phyloP scores from a whole-genome alignment of 2,797 vertebrate species.

The Pseudocheirus occidentalis region DNA sequence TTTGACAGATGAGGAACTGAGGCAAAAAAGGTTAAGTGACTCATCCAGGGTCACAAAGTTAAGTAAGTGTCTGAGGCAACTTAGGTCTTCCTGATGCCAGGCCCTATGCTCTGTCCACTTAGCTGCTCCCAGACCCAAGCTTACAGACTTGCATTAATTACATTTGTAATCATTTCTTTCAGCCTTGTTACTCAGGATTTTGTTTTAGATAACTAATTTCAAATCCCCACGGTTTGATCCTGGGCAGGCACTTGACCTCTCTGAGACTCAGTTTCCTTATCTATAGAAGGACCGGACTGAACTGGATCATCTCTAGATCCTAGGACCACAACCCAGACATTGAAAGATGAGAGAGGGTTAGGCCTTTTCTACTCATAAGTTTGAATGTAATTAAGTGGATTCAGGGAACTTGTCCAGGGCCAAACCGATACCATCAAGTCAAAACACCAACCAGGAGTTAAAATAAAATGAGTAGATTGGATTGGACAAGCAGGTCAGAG shows the following conservation, averaged over 20 bases:
- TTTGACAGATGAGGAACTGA: neutral
- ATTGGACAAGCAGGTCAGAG: no score
- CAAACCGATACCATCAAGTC: neutral
- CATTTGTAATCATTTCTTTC: neutral
- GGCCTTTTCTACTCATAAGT: neutral
- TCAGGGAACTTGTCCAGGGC: neutral
- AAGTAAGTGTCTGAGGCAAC: no score
- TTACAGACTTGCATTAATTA: neutral
- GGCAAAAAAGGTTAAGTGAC: neutral
- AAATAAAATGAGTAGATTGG: no score
- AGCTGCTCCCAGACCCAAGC: neutral
- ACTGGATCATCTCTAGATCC: neutral
- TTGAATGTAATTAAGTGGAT: neutral
- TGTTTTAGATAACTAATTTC: neutral
- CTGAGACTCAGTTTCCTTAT: neutral
- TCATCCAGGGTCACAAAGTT: neutral
- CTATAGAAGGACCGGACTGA: neutral
- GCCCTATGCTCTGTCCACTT: neutral
- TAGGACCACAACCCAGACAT: neutral
- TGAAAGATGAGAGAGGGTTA: neutral
- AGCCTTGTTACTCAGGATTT: neutral
- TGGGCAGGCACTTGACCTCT: neutral
- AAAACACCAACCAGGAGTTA: neutral
- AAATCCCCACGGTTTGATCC: neutral
- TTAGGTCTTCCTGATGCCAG: neutral